These are phyloP conservation scores for Caenorhabditis zanzibari DNA, from an alignment of 2,888 invertebrate genomes.

Conservation along the genomic window DNA sequence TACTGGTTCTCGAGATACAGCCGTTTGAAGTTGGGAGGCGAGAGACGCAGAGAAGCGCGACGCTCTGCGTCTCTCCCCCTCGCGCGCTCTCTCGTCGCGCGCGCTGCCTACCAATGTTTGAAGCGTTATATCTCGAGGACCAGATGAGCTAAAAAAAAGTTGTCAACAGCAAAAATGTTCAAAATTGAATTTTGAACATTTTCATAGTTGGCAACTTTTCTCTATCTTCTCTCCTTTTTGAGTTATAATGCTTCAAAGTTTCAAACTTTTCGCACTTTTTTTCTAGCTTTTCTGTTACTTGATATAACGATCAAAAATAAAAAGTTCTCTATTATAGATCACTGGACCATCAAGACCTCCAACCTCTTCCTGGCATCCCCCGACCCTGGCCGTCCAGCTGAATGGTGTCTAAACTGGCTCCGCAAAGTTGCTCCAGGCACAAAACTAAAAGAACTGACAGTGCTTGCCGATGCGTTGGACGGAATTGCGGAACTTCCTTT, in stretches of 20 bases:
- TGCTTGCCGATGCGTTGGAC: not conserved
- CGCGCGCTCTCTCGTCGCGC: too few species aligned
- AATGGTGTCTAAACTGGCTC: too few species aligned
- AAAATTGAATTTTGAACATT: not conserved
- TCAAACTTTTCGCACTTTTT: too few species aligned
- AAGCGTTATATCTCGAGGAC: too few species aligned
- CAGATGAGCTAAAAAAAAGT: too few species aligned
- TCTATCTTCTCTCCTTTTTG: not conserved
- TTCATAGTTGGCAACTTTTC: not conserved
- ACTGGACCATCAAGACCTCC: conserved; percentile 16
- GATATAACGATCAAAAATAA: too few species aligned
- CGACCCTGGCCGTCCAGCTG: not conserved
- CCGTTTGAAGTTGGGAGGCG: too few species aligned
- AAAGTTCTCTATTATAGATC: not conserved
- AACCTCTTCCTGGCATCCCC: not conserved
- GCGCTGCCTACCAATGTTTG: too few species aligned
- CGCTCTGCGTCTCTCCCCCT: too few species aligned
- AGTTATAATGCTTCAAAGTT: not conserved
- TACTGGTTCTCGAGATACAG: too few species aligned
- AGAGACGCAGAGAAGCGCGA: too few species aligned
- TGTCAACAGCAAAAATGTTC: not conserved
- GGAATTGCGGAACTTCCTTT: conserved; percentile 2
- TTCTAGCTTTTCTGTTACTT: too few species aligned
- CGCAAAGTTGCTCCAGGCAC: not conserved
- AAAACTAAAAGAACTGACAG: not conserved